Evolutionary conservation across 2,888 invertebrate genomes (phyloP), one percentile per base, ranked within the genome.

Genomic region (Hermaeophaga mercurialis): DNA sequence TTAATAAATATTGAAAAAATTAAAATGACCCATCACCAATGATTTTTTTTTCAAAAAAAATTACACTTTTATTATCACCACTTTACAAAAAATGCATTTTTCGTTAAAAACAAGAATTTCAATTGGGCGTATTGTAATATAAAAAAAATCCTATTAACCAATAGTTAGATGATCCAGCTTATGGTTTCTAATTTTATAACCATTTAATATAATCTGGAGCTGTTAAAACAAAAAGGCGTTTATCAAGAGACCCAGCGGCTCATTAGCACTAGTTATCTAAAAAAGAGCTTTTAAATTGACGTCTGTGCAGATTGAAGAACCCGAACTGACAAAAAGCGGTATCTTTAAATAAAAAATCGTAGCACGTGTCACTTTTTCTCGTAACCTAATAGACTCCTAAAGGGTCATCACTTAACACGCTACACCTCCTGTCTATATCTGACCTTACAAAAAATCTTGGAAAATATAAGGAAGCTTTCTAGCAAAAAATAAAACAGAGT

Each of bases 381-480:
- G 38, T 36, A 36, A 15, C 39, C 19, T 57, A 59, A 57, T 59
- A 57, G 54, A 19, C 41, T 49, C 57, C 34, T 11, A 47, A 58
- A 53, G 55, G 62, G 56, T 61, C 59, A 59, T 52, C 58, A 54
- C 54, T 56, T 56, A 61, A 59, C 58, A 47, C 47, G 44, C 28
- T 31, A 28, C 41, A 14, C 38, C 34, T 43, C 44, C 28, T 39
- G 47, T 56, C 38, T 54, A 48, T 38, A 54, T 57, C 49, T 55
- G 57, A 59, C 59, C 57, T 47, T 28, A 28, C 2, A 31, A 31
- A 31, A 31, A 31, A 31, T 12, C n/a, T 11, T 5, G n/a, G 4
- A 3, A 12, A 6, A 6, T 12, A n/a, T 31, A 3, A 9, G 12
- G 12, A 31, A 31, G 12, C 22, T n/a, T n/a, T n/a, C n/a, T n/a